A percentile compares a stretch with the other conserved stretches of the same genome.
Evolutionary conservation across 2,113 vertebrate genomes (phyloP).

Genomic region (Tenebrosternarchus preto): DNA sequence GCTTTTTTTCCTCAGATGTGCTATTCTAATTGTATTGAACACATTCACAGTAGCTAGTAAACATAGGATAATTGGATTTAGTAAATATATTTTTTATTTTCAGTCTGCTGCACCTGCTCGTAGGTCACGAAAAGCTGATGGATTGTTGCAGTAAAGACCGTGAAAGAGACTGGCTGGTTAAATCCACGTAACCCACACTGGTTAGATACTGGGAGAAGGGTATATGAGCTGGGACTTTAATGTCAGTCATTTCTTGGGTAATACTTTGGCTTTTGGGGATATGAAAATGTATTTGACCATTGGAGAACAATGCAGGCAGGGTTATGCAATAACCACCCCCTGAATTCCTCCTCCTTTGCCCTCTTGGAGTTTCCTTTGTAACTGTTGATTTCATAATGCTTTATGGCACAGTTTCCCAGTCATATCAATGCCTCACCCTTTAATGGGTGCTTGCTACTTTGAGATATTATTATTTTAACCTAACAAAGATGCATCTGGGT

Average conservation of each 20-base stretch:
- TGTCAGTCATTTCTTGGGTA: not conserved
- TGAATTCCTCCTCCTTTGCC: slow-evolving; percentile 21
- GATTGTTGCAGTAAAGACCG: not conserved
- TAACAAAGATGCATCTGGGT: too few species aligned
- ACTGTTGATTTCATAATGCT: slow-evolving; percentile 33
- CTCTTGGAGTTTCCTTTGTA: slow-evolving; percentile 18
- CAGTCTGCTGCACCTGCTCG: not conserved
- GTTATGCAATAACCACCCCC: slow-evolving; percentile 28
- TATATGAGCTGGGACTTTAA: too few species aligned
- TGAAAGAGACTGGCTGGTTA: not conserved
- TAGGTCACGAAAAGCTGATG: not conserved
- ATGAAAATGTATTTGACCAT: slow-evolving; percentile 4
- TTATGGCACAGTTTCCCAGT: slow-evolving; percentile 24
- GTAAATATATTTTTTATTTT: not conserved
- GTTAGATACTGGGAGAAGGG: not conserved
- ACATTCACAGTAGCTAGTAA: too few species aligned
- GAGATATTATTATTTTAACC: not conserved
- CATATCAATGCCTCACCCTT: slow-evolving; percentile 12
- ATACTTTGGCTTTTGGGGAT: not conserved
- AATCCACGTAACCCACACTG: not conserved
- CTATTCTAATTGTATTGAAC: too few species aligned
- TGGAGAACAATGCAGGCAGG: slow-evolving; percentile 1
- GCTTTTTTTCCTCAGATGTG: too few species aligned
- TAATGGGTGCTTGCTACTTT: slow-evolving; percentile 24
- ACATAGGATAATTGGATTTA: too few species aligned